These are phyloP conservation scores for Heterotis niloticus DNA, from an alignment of 2,113 vertebrate species.

Conservation along the genomic window DNA sequence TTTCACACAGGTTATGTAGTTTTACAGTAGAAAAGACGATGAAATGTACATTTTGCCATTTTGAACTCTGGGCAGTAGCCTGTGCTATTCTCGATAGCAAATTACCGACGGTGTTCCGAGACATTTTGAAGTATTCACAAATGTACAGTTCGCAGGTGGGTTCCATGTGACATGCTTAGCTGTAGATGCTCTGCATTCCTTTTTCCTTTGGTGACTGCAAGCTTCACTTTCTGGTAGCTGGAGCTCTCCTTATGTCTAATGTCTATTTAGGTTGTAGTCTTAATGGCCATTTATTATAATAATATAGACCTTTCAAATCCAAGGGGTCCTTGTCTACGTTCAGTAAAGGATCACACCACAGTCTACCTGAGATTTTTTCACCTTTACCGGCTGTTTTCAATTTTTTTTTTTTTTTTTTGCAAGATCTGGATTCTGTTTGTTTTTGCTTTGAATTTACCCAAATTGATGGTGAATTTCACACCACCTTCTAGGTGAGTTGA, in stretches of 20 bases:
- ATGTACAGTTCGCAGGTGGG: not conserved
- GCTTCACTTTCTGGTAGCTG: not conserved
- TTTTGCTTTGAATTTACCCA: too few species aligned
- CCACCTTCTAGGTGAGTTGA: not conserved
- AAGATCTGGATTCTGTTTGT: too few species aligned
- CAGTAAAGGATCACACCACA: not conserved
- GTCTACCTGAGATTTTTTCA: not conserved
- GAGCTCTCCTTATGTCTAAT: not conserved
- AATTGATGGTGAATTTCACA: conserved; percentile 1
- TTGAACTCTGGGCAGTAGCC: conserved; percentile 26
- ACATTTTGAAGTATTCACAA: not conserved
- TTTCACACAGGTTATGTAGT: conserved; percentile 8
- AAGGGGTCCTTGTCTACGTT: not conserved
- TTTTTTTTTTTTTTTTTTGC: conserved; percentile 2
- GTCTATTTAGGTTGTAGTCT: not conserved
- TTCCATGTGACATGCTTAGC: conserved; percentile 7
- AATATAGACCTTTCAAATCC: not conserved
- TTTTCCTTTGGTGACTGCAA: not conserved
- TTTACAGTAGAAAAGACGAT: conserved; percentile 19
- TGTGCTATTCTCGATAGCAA: conserved; percentile 9
- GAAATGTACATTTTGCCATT: conserved; percentile 20
- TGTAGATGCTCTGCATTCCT: conserved; percentile 18
- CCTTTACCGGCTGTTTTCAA: not conserved
- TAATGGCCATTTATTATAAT: not conserved
- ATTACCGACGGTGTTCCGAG: not conserved